Conservation (phyloP, 2,113 vertebrate species). For the Anguilla rostrata region DNA sequence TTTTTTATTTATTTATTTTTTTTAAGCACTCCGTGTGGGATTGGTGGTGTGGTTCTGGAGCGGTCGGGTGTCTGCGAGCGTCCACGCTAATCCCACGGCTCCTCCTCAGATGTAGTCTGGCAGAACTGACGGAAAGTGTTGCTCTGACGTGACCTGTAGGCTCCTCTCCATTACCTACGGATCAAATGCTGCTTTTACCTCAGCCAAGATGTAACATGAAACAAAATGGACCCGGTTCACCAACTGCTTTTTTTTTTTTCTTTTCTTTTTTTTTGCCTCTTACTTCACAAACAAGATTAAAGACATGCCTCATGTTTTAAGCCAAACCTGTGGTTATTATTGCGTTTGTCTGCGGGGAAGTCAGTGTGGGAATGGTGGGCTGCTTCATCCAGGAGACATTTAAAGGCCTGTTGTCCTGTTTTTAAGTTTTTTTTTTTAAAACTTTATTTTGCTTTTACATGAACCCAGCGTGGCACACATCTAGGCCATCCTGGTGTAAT, state of each 20-base stretch:
- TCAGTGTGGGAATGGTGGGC: not conserved
- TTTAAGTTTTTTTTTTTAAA: not conserved
- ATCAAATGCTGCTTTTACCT: not conserved
- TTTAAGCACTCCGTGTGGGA: not conserved
- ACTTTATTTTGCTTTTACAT: not conserved
- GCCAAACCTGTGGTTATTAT: not conserved
- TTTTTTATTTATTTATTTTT: not conserved
- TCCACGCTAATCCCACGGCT: not conserved
- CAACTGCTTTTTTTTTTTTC: not conserved
- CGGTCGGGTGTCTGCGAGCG: not conserved
- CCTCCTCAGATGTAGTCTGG: not conserved
- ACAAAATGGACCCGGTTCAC: not conserved
- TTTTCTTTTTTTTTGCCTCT: not conserved
- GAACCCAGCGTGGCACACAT: not conserved
- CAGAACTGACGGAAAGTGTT: not conserved
- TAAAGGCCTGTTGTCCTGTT: not conserved
- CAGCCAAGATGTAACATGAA: not conserved
- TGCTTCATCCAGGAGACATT: not conserved
- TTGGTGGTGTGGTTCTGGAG: not conserved
- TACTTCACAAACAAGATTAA: not conserved
- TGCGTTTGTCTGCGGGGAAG: not conserved
- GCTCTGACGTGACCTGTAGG: not conserved
- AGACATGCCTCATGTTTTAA: constrained; percentile 4
- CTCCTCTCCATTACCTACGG: not conserved
- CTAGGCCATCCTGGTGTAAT: not conserved